Conservation (phyloP, 1,140 invertebrate species). For the Zaprionus gabonicus region DNA sequence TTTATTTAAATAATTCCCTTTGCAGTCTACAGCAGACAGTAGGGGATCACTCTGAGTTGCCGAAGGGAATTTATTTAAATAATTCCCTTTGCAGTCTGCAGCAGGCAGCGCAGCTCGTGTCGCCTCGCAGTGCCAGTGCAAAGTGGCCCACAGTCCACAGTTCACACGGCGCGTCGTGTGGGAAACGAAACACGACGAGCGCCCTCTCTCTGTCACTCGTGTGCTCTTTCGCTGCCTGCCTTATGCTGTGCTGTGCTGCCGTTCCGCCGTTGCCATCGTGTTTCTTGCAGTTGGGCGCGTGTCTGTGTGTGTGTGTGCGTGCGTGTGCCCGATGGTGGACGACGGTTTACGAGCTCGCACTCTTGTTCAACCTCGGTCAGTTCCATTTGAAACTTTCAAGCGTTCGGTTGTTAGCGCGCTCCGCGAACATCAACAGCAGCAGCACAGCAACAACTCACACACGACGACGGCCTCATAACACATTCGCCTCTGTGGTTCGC, state of each 20-base stretch:
- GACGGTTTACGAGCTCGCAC: constrained; percentile 26
- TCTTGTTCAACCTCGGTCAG: constrained; percentile 32
- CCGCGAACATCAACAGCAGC: constrained; percentile 17
- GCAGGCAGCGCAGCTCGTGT: not conserved
- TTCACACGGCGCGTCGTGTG: not conserved
- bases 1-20: not conserved
- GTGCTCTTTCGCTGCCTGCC: not conserved
- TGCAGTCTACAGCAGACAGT: not conserved
- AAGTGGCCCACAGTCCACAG: not conserved
- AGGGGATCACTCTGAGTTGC: not conserved
- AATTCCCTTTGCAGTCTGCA: not conserved
- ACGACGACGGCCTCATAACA: constrained; percentile 22
- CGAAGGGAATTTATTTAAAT: not conserved
- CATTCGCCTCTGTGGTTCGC: constrained; percentile 23
- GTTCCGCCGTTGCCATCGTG: not conserved
- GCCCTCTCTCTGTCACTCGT: not conserved
- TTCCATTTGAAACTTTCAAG: constrained; percentile 46
- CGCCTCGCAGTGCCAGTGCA: not conserved
- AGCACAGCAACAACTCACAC: constrained; percentile 5
- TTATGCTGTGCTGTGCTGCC: not conserved
- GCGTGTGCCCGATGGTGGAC: not conserved
- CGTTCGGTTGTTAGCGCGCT: constrained; percentile 51
- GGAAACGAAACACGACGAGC: constrained; percentile 1
- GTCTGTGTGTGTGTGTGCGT: not conserved
- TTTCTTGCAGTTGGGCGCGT: not conserved